phyloP scores from a whole-genome alignment of 2,888 invertebrate genomes.

The Slavum lentiscoides region DNA sequence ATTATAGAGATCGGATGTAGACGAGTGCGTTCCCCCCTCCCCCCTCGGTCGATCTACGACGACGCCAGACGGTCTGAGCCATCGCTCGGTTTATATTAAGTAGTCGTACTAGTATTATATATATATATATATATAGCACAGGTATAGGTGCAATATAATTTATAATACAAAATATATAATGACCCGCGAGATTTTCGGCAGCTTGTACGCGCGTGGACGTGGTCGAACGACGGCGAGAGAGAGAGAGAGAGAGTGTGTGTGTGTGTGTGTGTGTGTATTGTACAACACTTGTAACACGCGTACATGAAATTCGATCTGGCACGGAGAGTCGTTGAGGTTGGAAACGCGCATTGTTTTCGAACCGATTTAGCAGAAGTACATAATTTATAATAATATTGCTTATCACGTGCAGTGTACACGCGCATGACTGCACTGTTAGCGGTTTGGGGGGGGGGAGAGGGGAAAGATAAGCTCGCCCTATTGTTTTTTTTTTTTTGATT shows the following conservation, averaged over 20 bases:
- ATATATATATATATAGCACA: no score
- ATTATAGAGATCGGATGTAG: neutral
- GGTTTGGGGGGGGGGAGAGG: neutral
- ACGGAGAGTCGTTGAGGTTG: conserved; percentile 4
- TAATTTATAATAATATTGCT: neutral
- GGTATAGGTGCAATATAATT: no score
- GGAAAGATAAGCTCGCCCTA: conserved; percentile 15
- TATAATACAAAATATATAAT: no score
- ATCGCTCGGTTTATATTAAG: neutral
- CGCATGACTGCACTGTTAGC: neutral
- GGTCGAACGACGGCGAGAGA: no score
- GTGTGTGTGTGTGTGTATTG: neutral
- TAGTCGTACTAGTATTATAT: neutral
- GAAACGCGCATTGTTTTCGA: conserved; percentile 40
- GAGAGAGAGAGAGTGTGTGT: no score
- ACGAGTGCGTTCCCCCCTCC: neutral
- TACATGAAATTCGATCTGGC: conserved; percentile 28
- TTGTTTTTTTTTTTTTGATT: conserved; percentile 15
- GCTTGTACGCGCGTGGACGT: neutral
- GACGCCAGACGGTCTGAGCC: conserved; percentile 18
- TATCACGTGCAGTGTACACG: neutral
- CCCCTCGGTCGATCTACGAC: neutral
- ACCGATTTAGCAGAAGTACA: conserved; percentile 22
- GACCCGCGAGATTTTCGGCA: neutral
- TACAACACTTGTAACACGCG: neutral